Base-by-base conservation (phyloP, 2,888 invertebrate species). In the Acanthosepion esculentum region DNA sequence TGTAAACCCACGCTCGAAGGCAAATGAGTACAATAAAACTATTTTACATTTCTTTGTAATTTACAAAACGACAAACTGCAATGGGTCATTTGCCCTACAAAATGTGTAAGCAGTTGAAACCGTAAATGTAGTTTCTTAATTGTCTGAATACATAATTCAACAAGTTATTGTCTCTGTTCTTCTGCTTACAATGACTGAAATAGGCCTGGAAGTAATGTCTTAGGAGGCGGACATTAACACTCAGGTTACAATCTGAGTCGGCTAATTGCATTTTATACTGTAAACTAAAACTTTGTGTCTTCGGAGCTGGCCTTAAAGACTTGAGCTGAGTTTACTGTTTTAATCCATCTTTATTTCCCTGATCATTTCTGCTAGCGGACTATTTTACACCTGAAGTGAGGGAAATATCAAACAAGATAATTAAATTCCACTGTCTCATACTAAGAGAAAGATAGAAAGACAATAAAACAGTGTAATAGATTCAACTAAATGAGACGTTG, bases 11-110 rank as follows among this genome's bases (percentile, higher is more conserved):
- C 5, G n/a, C 78, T 78, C 78, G 78, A 78, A 33, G 78, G 78
- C 78, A 78, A 78, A 78, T 78, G 78, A 78, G 78, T 78, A 78
- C n/a, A 78, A 78, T 78, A 78, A 78, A 78, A 78, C 78, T n/a
- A 78, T 78, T 78, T 78, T 78, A 78, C 78, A 78, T 78, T 78
- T n/a, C 78, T 78, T 78, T 78, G 78, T 78, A 78, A 78, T 78
- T 78, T 10, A 33, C n/a, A 78, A 78, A 78, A 78, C 78, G n/a
- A 78, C 78, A n/a, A 78, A n/a, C n/a, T 78, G n/a, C n/a, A 78
- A 33, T 33, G 78, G n/a, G n/a, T 78, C n/a, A 33, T 78, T 78
- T 78, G 78, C 15, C 78, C n/a, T 78, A 78, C 78, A 78, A 78
- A 78, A 78, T 78, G 33, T 78, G n/a, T 78, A 78, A 78, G 78